These are phyloP conservation scores for Nothocercus julius DNA, from an alignment of 2,113 vertebrate genomes.

Conservation along the genomic window DNA sequence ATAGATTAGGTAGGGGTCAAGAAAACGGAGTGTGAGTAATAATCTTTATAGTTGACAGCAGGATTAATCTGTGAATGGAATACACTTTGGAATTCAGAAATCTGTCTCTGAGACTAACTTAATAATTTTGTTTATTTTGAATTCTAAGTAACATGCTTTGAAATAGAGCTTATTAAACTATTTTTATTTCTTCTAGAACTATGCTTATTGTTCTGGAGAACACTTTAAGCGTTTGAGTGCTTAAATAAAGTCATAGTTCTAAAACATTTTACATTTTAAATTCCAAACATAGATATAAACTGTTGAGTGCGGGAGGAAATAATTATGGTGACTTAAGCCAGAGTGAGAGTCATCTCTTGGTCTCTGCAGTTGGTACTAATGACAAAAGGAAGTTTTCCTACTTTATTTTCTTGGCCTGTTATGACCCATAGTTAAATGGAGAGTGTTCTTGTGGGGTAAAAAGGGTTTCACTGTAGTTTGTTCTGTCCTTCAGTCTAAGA, in stretches of 20 bases:
- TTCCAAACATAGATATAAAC: not conserved
- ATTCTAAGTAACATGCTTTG: not conserved
- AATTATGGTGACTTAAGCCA: not conserved
- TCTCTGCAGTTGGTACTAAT: not conserved
- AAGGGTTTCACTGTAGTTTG: slow-evolving; percentile 5
- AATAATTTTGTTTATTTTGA: not conserved
- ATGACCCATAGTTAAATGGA: not conserved
- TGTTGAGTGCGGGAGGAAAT: not conserved
- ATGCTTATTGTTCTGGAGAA: not conserved
- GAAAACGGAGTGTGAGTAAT: not conserved
- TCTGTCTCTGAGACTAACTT: not conserved
- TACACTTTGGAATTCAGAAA: not conserved
- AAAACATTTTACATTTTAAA: not conserved
- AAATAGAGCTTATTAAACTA: not conserved
- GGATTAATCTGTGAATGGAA: not conserved
- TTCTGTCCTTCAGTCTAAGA: slow-evolving; percentile 82
- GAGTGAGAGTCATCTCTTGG: not conserved
- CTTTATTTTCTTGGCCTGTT: not conserved
- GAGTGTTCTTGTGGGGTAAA: not conserved
- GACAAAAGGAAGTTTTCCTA: not conserved
- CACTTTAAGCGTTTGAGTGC: not conserved
- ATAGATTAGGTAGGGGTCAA: not conserved
- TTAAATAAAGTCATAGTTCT: not conserved
- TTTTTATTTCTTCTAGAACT: not conserved
- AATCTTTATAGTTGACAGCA: not conserved